A percentile compares a stretch with the other conserved stretches of the same genome.
Evolutionary conservation across 2,113 vertebrate genomes (phyloP).

Genomic region (Paedocypris sp.): DNA sequence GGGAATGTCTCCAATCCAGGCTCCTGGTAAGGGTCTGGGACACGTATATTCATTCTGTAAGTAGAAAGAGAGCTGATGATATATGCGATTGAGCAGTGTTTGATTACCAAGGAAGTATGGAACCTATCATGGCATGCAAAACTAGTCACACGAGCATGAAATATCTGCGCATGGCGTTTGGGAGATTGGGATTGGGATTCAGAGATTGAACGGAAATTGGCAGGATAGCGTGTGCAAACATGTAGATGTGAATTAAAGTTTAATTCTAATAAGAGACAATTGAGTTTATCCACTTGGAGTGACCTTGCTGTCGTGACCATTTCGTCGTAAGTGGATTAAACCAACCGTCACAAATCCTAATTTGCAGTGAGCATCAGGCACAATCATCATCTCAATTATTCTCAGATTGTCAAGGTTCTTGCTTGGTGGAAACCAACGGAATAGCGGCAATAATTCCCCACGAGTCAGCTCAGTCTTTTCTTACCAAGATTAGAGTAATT

Average conservation of each 20-base stretch:
- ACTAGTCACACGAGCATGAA: too few species aligned
- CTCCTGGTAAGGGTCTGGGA: constrained; percentile 61
- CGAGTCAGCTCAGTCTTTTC: not conserved
- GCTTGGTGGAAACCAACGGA: not conserved
- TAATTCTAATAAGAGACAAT: too few species aligned
- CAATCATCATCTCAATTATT: constrained; percentile 18
- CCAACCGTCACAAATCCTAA: constrained; percentile 18
- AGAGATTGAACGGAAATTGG: not conserved
- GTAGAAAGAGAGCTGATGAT: constrained; percentile 17
- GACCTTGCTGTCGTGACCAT: constrained; percentile 25
- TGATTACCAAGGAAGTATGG: too few species aligned
- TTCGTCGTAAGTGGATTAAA: constrained; percentile 29
- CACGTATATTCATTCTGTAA: constrained; percentile 63
- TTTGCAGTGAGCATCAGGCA: constrained; percentile 17
- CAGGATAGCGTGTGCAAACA: not conserved
- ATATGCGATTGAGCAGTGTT: too few species aligned
- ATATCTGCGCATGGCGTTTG: too few species aligned
- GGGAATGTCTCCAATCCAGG: constrained; percentile 61
- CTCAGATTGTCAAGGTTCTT: not conserved
- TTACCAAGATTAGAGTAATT: constrained; percentile 4
- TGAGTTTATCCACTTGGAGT: constrained; percentile 9
- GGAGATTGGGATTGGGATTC: not conserved
- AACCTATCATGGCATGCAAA: too few species aligned
- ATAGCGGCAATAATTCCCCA: not conserved
- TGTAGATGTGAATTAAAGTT: constrained; percentile 35